Evolutionary conservation across 2,797 vertebrate species (phyloP).

Genomic region (Amblyraja radiata): DNA sequence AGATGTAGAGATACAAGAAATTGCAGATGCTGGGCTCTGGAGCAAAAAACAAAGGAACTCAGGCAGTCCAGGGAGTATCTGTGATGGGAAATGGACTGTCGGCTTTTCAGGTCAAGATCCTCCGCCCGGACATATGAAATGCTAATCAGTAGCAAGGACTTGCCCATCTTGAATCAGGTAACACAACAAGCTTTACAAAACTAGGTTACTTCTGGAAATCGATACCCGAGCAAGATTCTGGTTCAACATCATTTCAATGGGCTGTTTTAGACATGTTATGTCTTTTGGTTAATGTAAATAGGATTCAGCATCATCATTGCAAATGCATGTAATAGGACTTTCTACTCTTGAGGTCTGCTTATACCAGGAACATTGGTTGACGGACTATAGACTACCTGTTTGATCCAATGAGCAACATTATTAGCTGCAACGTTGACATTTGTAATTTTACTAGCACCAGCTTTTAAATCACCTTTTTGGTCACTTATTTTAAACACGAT

Average conservation of each 20-base stretch:
- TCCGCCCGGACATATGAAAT: not conserved
- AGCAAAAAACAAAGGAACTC: no score
- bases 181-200: not conserved
- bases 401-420: not conserved
- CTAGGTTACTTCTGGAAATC: not conserved
- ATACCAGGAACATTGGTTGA: not conserved
- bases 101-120: no score
- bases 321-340: not conserved
- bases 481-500: not conserved
- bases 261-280: not conserved
- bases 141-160: no score
- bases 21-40: no score
- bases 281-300: not conserved
- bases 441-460: not conserved
- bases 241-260: not conserved
- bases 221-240: not conserved
- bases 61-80: no score
- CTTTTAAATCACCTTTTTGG: not conserved
- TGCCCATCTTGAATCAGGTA: not conserved
- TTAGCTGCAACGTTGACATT: not conserved
- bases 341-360: not conserved
- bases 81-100: no score
- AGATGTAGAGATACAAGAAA: not conserved
- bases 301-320: no score
- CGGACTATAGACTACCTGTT: not conserved